Conservation (phyloP, 2,888 invertebrate species). For the Lapara coniferarum region DNA sequence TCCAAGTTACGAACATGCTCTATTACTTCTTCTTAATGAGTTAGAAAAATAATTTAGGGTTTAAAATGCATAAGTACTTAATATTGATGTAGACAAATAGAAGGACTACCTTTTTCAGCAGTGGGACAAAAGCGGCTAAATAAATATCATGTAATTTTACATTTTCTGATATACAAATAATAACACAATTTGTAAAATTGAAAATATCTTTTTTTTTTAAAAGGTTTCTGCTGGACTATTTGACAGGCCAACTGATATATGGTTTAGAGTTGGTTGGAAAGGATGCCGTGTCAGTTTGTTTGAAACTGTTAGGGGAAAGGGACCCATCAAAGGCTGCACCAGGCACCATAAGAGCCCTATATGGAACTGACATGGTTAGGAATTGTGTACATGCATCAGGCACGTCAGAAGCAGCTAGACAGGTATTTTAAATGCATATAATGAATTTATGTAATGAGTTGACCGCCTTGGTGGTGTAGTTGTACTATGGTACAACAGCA, state of each 20-base stretch:
- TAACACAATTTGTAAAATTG: too few species aligned
- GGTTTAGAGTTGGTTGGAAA: slow-evolving; percentile 90
- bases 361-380: slow-evolving; percentile 86
- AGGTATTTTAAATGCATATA: slow-evolving; percentile 53
- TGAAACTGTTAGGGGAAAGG: slow-evolving; percentile 84
- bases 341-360: slow-evolving; percentile 85
- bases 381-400: slow-evolving; percentile 89
- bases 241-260: slow-evolving; percentile 87
- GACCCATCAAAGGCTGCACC: slow-evolving; percentile 86
- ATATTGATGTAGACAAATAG: too few species aligned
- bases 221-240: slow-evolving; percentile 85
- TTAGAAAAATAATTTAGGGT: too few species aligned
- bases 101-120: too few species aligned
- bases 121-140: too few species aligned
- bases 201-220: slow-evolving; percentile 19
- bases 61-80: too few species aligned
- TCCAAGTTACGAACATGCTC: too few species aligned
- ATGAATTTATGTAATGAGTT: neutral
- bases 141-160: too few species aligned
- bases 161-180: too few species aligned
- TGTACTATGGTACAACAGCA: too few species aligned
- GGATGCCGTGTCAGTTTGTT: slow-evolving; percentile 85
- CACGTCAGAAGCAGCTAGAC: slow-evolving; percentile 77
- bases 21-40: too few species aligned
- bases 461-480: too few species aligned